phyloP scores from a whole-genome alignment of 2,888 invertebrate genomes.

The Bedellia somnulentella region DNA sequence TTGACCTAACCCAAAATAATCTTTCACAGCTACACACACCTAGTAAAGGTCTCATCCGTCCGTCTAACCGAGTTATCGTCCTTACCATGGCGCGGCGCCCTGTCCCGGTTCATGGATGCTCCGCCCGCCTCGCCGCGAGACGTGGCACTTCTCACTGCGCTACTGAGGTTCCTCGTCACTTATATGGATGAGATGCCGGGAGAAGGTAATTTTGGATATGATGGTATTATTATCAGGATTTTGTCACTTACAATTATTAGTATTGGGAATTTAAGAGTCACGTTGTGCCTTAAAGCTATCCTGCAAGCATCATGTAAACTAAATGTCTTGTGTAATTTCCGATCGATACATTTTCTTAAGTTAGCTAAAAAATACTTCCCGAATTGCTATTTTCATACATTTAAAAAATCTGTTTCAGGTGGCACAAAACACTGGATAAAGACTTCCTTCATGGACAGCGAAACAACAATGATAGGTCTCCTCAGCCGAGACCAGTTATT shows the following conservation, averaged over 20 bases:
- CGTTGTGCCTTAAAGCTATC: too few relatives aligned
- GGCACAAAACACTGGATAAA: conserved; percentile 33
- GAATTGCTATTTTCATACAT: too few relatives aligned
- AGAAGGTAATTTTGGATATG: too few relatives aligned
- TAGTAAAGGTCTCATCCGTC: conserved; percentile 26
- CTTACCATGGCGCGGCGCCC: conserved; percentile 65
- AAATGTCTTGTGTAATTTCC: too few relatives aligned
- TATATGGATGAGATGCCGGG: conserved; percentile 35
- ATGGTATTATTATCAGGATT: too few relatives aligned
- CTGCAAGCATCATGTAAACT: too few relatives aligned
- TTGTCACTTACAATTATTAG: too few relatives aligned
- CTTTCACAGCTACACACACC: conserved; percentile 38
- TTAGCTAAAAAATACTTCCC: too few relatives aligned
- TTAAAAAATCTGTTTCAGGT: conserved; percentile 18
- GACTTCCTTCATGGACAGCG: conserved; percentile 30
- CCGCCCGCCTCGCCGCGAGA: conserved; percentile 69
- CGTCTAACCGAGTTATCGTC: conserved; percentile 27
- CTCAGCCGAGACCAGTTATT: conserved; percentile 32
- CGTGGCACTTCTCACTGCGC: conserved; percentile 55
- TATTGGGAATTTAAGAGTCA: too few relatives aligned
- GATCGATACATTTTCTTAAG: too few relatives aligned
- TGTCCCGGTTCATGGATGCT: conserved; percentile 63
- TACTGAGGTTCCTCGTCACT: conserved; percentile 30
- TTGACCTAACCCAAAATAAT: too few relatives aligned
- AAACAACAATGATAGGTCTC: conserved; percentile 29